A percentile compares a stretch with the other conserved stretches of the same genome.
Evolutionary conservation across 2,888 invertebrate genomes (phyloP).

Genomic region (Cremastinae sp.): DNA sequence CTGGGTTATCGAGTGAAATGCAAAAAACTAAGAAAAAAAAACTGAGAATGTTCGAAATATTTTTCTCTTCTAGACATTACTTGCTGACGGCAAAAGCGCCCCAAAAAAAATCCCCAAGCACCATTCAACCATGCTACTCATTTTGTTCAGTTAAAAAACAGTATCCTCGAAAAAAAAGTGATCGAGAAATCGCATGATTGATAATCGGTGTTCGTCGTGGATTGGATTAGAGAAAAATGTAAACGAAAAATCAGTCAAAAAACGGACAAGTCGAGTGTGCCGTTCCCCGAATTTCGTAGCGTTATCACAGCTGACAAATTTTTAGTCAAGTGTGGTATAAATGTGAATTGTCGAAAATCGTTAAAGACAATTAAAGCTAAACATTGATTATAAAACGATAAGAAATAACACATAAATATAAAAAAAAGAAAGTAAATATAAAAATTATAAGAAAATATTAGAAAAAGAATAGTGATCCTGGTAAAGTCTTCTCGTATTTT

Average conservation of each 20-base stretch:
- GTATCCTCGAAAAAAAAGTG: neutral
- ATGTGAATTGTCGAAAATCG: constrained; percentile 45
- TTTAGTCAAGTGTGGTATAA: constrained; percentile 51
- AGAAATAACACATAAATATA: constrained; percentile 18
- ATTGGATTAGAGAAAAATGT: constrained; percentile 27
- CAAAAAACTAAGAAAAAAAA: constrained; percentile 19
- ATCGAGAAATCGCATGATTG: constrained; percentile 58
- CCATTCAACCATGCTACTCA: constrained; percentile 71
- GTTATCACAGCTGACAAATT: constrained; percentile 42
- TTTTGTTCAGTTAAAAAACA: constrained; percentile 56
- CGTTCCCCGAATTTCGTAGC: constrained; percentile 42
- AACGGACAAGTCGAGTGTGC: constrained; percentile 47
- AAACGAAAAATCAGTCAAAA: constrained; percentile 19
- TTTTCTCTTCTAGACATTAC: constrained; percentile 52
- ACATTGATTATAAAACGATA: constrained; percentile 43
- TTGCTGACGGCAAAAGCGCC: constrained; percentile 61
- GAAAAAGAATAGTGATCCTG: constrained; percentile 44
- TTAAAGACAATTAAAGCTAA: constrained; percentile 57
- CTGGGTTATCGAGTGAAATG: constrained; percentile 60
- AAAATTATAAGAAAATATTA: constrained; percentile 22
- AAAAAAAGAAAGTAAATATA: constrained; percentile 26
- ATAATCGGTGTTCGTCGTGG: constrained; percentile 47
- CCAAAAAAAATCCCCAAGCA: constrained; percentile 62
- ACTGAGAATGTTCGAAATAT: neutral
- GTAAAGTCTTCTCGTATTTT: constrained; percentile 36